Evolutionary conservation across 2,888 invertebrate genomes (phyloP), one percentile per base, ranked within the genome.

Genomic region (Marronus borbonicus): DNA sequence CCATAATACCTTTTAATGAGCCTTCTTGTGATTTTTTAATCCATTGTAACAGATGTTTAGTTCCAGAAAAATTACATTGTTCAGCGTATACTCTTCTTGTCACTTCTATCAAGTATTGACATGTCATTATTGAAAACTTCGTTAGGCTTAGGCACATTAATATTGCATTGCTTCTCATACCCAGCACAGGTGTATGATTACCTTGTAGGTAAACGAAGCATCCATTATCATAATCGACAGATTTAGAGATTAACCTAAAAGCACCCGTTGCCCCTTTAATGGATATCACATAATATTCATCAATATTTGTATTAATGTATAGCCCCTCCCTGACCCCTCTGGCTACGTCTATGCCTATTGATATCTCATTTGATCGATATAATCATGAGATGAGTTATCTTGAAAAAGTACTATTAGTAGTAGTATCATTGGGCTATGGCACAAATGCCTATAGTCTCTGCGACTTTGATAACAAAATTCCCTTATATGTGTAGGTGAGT

Each of bases 171-270:
- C 95, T 95, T 86, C 98, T 91, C 92, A 98, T 94, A 12, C 99
- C 98, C 79, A 98, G 90, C 0, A 98, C 97, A 1, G 98, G 98
- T 0, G 98, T 98, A 87, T 99, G 99, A 86, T 96, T 98, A 87
- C 98, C 98, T 86, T 94, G 92, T 75, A 96, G 90, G 87, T 97
- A 97, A 8, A 93, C 92, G 86, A 97, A 96, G 72, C 91, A 89
- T 1, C 96, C 95, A 78, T 85, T 82, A 78, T 81, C 81, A 86
- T 94, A 96, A 80, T 91, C 86, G 86, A 98, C 98, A 77, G 92
- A 90, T 87, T 98, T 97, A 0, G 94, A 95, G 0, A 98, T 90
- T 66, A 95, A 86, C 90, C 97, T 97, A 75, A 98, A 87, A 0
- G 96, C 92, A 24, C 93, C 94, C 28, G 98, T 98, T n/a, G 98